Conservation (phyloP, 2,113 vertebrate genomes). For the Hepsetus odoe region DNA sequence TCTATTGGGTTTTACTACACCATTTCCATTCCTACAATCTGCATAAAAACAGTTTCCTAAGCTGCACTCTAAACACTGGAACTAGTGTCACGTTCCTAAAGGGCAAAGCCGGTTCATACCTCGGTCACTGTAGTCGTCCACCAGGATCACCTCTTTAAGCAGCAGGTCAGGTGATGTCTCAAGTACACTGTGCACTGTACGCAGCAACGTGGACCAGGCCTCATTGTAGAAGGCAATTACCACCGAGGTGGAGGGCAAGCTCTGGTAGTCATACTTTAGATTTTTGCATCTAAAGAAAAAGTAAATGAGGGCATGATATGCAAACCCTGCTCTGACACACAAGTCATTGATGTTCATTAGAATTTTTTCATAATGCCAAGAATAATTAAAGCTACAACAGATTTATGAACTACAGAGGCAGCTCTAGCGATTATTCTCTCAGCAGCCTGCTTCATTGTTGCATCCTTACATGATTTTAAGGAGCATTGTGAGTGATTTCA, state of each 20-base stretch:
- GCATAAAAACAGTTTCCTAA: not conserved
- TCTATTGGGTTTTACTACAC: not conserved
- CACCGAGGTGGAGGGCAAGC: slow-evolving; percentile 87
- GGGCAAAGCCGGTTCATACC: slow-evolving; percentile 67
- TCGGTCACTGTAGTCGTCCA: slow-evolving; percentile 96
- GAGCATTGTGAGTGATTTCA: too few relatives aligned
- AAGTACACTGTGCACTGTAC: slow-evolving; percentile 96
- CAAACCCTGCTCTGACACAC: not conserved
- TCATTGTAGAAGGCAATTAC: slow-evolving; percentile 98
- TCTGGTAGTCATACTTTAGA: slow-evolving; percentile 85
- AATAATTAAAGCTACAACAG: too few relatives aligned
- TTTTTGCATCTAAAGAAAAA: slow-evolving; percentile 81
- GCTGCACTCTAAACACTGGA: not conserved
- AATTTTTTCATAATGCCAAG: too few relatives aligned
- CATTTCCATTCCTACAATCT: not conserved
- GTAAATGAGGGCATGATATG: not conserved
- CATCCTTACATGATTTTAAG: not conserved
- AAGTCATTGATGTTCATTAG: too few relatives aligned
- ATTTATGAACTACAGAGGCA: too few relatives aligned
- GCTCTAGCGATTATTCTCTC: too few relatives aligned
- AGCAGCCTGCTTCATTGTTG: too few relatives aligned
- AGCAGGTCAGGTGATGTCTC: slow-evolving; percentile 93
- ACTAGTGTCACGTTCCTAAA: not conserved
- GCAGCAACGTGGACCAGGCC: slow-evolving; percentile 94
- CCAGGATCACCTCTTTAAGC: slow-evolving; percentile 90